Percentiles rank a stretch among this genome's conserved stretches.
phyloP scores from a whole-genome alignment of 2,797 vertebrate species.

The Acanthopagrus latus region DNA sequence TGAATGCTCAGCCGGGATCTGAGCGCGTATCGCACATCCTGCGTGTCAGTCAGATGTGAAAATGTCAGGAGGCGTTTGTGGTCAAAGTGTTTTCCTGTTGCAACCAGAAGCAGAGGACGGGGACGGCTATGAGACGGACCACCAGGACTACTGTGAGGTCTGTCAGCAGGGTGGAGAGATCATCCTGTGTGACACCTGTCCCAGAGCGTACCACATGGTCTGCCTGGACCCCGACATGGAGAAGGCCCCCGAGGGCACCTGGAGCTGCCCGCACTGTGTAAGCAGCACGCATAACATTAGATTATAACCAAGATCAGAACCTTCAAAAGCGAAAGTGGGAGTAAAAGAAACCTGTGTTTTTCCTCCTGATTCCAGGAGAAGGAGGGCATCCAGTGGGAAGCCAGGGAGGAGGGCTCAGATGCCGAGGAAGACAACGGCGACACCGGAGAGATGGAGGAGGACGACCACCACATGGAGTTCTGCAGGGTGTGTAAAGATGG shows the following conservation, averaged over 20 bases:
- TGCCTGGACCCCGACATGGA: constrained; percentile 99
- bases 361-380: constrained; percentile 88
- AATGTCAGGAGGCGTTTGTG: neutral
- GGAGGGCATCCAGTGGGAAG: constrained; percentile 99
- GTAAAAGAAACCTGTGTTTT: neutral
- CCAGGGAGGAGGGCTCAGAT: constrained; percentile 94
- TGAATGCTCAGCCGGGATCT: neutral
- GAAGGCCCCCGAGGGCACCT: constrained; percentile 97
- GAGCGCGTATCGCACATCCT: constrained; percentile 2
- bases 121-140: constrained; percentile 98
- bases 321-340: too few relatives aligned
- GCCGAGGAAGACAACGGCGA: constrained; percentile 88
- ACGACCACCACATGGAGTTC: constrained; percentile 99
- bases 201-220: constrained; percentile 98
- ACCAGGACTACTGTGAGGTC: constrained; percentile 99
- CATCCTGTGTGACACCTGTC: constrained; percentile 98
- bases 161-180: constrained; percentile 99
- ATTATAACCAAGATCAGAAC: neutral
- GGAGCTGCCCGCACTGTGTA: constrained; percentile 99
- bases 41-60: neutral
- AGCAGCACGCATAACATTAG: constrained; percentile 69
- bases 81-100: neutral
- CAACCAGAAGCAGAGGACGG: constrained; percentile 88
- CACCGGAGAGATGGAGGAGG: constrained; percentile 89
- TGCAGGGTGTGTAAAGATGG: constrained; percentile 98